phyloP scores from a whole-genome alignment of 1,140 invertebrate genomes.

The Drusus annulatus region DNA sequence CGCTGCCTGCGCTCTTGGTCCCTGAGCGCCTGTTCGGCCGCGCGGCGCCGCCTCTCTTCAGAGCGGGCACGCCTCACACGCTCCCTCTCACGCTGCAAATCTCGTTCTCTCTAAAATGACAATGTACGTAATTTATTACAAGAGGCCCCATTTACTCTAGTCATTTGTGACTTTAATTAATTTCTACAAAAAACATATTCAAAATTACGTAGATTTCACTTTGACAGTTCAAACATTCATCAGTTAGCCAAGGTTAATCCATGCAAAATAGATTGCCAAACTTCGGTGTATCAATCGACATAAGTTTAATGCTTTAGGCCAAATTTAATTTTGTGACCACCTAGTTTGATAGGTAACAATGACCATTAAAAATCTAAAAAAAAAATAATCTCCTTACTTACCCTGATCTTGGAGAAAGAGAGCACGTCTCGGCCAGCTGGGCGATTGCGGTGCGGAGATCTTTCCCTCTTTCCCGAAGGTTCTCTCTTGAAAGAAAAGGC shows the following conservation, averaged over 20 bases:
- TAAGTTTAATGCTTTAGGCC: too few species aligned
- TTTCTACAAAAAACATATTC: not conserved
- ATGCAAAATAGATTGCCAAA: too few species aligned
- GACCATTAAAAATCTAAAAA: not conserved
- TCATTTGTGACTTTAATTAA: not conserved
- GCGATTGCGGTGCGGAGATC: slow-evolving; percentile 57
- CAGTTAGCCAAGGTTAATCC: too few species aligned
- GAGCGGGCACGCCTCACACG: slow-evolving; percentile 83
- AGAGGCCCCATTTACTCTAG: not conserved
- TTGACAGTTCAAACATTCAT: too few species aligned
- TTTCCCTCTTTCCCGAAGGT: slow-evolving; percentile 24
- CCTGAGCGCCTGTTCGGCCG: slow-evolving; percentile 79
- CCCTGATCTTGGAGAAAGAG: slow-evolving; percentile 78
- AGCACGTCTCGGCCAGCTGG: slow-evolving; percentile 71
- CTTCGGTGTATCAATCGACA: too few species aligned
- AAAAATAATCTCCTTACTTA: slow-evolving; percentile 61
- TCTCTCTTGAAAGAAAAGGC: slow-evolving; percentile 37
- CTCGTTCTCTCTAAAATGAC: slow-evolving; percentile 76
- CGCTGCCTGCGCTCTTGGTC: slow-evolving; percentile 86
- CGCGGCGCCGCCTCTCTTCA: slow-evolving; percentile 81
- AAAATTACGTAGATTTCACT: too few species aligned
- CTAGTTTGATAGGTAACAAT: too few species aligned
- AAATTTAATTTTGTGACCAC: too few species aligned
- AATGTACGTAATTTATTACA: not conserved
- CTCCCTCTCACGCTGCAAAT: slow-evolving; percentile 83